Conservation (phyloP, 37 sponge, comb jelly and placozoan species). For the Corticium candelabrum region DNA sequence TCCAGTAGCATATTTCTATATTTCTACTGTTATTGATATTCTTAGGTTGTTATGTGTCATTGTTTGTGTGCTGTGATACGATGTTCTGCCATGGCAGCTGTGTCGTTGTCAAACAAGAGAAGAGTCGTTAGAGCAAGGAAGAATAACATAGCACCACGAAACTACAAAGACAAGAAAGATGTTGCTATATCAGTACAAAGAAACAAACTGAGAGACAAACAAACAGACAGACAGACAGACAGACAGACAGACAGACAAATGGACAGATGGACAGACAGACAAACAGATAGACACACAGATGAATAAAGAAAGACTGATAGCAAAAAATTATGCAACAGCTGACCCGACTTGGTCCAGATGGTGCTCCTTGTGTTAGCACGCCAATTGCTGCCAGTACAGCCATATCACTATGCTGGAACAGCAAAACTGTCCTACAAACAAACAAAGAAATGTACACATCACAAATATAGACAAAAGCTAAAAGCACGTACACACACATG, state of each 20-base stretch:
- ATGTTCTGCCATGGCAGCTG: constrained; percentile 36
- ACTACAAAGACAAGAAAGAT: constrained; percentile 24
- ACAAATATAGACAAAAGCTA: not conserved
- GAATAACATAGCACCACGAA: constrained; percentile 57
- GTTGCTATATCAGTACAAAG: not conserved
- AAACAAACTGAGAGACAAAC: too few species aligned
- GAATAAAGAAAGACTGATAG: too few species aligned
- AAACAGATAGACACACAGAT: too few species aligned
- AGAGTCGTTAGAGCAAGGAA: constrained; percentile 46
- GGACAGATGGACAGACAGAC: too few species aligned
- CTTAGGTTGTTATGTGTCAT: not conserved
- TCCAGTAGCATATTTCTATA: too few species aligned
- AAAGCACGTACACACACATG: not conserved
- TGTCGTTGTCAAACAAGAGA: constrained; percentile 89
- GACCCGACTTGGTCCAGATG: not conserved
- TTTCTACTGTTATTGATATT: too few species aligned
- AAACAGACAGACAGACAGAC: too few species aligned
- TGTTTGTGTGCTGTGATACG: constrained; percentile 34
- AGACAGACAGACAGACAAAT: too few species aligned
- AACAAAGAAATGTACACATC: too few species aligned
- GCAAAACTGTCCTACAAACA: constrained; percentile 46
- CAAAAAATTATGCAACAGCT: too few species aligned
- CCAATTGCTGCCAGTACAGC: constrained; percentile 59
- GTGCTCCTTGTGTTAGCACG: constrained; percentile 11
- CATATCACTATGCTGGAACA: constrained; percentile 77